Base-by-base conservation (phyloP, 1,140 invertebrate species). In the Zaprionus ghesquierei region DNA sequence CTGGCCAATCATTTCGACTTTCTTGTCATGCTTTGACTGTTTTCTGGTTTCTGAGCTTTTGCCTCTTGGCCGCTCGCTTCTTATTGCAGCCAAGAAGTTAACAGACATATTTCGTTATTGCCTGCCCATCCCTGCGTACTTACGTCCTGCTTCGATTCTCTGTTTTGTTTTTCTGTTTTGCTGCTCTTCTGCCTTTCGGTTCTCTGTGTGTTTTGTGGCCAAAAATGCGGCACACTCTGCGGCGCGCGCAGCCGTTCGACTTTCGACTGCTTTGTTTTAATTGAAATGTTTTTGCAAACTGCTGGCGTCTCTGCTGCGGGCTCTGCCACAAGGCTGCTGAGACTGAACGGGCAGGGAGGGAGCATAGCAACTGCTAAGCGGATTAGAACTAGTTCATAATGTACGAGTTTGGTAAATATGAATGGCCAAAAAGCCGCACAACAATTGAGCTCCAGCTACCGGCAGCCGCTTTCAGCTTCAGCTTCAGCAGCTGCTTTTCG, bases 301-400 rank as follows among this genome's bases (percentile, higher is more conserved):
- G 49, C 55, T 46, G 60, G 25, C 54, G 55, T 53, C 50, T 31
- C 35, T 59, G 70, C 70, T 51, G 54, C 54, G 35, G 73, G 58
- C 74, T 60, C 72, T 63, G 54, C 55, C 33, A 38, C 31, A 1
- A n/a, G n/a, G 31, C 25, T 12, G 13, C 12, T n/a, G n/a, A n/a
- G n/a, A n/a, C n/a, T n/a, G n/a, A n/a, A n/a, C n/a, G n/a, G n/a
- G 12, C 5, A 31, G 15, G 0, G 31, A 27, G n/a, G n/a, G 25
- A 35, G 44, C 53, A 8, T 2, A n/a, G 60, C 23, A 31, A 62
- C 46, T 63, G 69, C 70, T 89, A 87, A 87, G 82, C 76, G 84
- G 82, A 77, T 87, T 87, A 87, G 79, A 79, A 82, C 49, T 65
- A 79, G 71, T 87, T 89, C 76, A 87, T 87, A 87, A 87, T 87